These are phyloP conservation scores for Octodonta nipae DNA, from an alignment of 2,888 invertebrate genomes.

Conservation along the genomic window DNA sequence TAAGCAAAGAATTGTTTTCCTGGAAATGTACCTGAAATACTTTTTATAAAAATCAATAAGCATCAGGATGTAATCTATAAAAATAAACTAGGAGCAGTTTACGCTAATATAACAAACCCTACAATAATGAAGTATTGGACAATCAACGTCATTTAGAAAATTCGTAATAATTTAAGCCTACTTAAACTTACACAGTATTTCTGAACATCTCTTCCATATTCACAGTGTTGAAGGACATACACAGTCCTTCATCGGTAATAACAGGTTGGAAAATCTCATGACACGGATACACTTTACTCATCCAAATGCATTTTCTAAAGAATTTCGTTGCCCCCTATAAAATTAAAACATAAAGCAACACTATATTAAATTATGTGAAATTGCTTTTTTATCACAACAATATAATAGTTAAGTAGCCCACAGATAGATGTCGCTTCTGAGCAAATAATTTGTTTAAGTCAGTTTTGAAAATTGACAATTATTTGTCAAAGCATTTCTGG, in stretches of 20 bases:
- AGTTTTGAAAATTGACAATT: no score
- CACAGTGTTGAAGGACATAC: conserved; percentile 56
- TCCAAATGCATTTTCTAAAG: conserved; percentile 19
- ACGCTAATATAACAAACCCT: neutral
- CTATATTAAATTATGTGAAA: no score
- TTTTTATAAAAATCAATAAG: no score
- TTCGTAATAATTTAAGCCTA: neutral
- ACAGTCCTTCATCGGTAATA: conserved; percentile 59
- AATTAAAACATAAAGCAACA: no score
- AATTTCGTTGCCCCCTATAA: conserved; percentile 15
- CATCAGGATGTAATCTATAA: no score
- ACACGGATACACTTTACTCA: conserved; percentile 18
- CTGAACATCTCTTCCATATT: conserved; percentile 45
- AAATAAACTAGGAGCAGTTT: neutral
- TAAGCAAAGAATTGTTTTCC: no score
- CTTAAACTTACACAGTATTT: conserved; percentile 37
- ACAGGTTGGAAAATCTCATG: conserved; percentile 26
- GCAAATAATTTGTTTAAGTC: no score
- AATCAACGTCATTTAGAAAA: neutral
- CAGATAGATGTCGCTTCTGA: no score
- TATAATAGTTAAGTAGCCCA: no score
- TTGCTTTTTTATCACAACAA: no score
- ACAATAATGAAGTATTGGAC: neutral
- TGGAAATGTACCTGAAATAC: no score
- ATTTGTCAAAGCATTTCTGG: no score